A percentile compares a stretch with the other conserved stretches of the same genome.
These are phyloP conservation scores for Drosophila kurseongensis DNA, from an alignment of 1,140 invertebrate genomes.

Conservation along the genomic window DNA sequence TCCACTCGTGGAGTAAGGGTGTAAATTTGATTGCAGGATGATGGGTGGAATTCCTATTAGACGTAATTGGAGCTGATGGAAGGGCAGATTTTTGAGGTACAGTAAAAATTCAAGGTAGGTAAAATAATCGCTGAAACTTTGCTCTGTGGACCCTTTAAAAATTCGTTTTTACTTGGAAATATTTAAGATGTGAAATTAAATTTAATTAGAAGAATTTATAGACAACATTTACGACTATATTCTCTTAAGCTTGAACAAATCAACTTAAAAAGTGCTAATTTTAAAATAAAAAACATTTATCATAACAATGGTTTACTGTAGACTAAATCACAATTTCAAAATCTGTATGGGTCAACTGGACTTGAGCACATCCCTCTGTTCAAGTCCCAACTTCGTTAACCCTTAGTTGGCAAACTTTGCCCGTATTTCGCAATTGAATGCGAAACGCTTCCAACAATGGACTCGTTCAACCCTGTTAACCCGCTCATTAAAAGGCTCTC, in stretches of 20 bases:
- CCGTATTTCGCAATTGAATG: neutral
- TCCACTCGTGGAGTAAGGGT: slow-evolving; percentile 27
- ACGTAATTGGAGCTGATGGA: slow-evolving; percentile 27
- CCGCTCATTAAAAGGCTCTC: slow-evolving; percentile 40
- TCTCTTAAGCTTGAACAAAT: too few species aligned
- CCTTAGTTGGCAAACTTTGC: slow-evolving; percentile 1
- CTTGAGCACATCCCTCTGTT: neutral
- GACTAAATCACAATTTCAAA: neutral
- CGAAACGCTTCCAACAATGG: slow-evolving; percentile 9
- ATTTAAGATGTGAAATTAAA: too few species aligned
- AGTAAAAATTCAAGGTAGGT: neutral
- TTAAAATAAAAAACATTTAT: neutral
- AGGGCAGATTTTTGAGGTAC: neutral
- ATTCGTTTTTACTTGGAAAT: too few species aligned
- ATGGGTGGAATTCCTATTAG: slow-evolving; percentile 30
- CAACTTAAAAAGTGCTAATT: neutral
- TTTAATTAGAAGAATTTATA: too few species aligned
- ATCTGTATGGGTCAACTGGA: neutral
- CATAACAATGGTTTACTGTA: neutral
- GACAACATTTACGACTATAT: too few species aligned
- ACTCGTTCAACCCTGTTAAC: slow-evolving; percentile 44
- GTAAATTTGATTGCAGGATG: slow-evolving; percentile 38
- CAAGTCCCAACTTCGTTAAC: neutral
- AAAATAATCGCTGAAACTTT: too few species aligned
- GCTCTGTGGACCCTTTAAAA: too few species aligned